These are phyloP conservation scores for Hafferia zeledoni DNA, from an alignment of 2,797 vertebrate genomes.

Conservation along the genomic window DNA sequence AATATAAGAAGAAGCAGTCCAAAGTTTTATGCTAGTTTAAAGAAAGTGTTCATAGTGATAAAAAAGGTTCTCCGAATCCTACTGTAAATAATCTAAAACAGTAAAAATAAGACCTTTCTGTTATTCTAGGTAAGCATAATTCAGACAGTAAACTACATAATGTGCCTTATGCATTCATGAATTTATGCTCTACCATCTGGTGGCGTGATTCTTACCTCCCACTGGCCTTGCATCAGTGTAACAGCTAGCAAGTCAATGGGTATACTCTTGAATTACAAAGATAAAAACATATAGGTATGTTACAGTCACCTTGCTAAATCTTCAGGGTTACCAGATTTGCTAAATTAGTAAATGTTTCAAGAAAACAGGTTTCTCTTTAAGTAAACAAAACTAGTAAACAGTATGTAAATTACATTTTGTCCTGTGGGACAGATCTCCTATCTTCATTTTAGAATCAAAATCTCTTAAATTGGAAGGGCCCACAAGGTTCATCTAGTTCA, in stretches of 20 bases:
- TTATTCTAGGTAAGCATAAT: neutral
- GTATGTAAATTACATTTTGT: rapidly evolving
- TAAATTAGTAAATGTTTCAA: neutral
- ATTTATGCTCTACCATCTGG: neutral
- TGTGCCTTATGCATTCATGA: neutral
- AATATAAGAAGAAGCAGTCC: neutral
- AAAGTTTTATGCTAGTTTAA: neutral
- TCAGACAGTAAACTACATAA: neutral
- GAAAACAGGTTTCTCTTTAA: neutral
- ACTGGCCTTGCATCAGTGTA: neutral
- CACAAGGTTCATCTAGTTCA: neutral
- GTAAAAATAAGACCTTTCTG: neutral
- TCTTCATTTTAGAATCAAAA: neutral
- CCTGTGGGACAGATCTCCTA: neutral
- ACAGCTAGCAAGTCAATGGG: neutral
- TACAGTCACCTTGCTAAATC: neutral
- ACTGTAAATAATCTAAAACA: neutral
- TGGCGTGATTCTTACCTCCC: neutral
- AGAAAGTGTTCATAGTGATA: neutral
- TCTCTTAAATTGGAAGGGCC: neutral
- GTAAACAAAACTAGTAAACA: neutral
- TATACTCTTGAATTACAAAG: neutral
- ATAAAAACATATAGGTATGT: neutral
- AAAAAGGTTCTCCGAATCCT: neutral
- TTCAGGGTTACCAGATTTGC: neutral